phyloP scores from a whole-genome alignment of 1,140 invertebrate genomes.

The Pseudomyrmex flavicornis region DNA sequence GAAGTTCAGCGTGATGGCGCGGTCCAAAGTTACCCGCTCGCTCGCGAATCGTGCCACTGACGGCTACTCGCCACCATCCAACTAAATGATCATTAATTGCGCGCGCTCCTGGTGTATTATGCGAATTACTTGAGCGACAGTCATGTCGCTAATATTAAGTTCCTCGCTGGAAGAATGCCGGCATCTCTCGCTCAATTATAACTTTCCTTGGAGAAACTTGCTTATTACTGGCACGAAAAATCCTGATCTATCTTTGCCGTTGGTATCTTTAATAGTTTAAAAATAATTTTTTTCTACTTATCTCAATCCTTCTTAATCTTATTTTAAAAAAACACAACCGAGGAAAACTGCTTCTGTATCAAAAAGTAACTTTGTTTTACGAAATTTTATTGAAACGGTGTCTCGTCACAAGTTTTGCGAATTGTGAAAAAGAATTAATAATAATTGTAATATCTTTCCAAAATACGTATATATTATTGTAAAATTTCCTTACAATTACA shows the following conservation, averaged over 20 bases:
- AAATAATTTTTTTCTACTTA: neutral
- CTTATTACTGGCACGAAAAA: conserved; percentile 45
- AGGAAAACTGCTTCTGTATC: neutral
- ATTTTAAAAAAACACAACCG: neutral
- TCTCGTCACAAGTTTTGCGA: no score
- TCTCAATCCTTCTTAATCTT: neutral
- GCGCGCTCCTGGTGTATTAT: conserved; percentile 46
- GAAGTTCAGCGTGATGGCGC: conserved; percentile 30
- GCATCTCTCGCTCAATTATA: conserved; percentile 55
- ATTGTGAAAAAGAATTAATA: no score
- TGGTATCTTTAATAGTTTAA: neutral
- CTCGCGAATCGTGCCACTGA: conserved; percentile 37
- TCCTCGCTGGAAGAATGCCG: conserved; percentile 39
- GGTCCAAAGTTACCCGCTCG: conserved; percentile 31
- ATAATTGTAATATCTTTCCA: conserved; percentile 2
- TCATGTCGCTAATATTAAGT: conserved; percentile 56
- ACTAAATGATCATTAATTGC: conserved; percentile 62
- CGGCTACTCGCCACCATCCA: conserved; percentile 40
- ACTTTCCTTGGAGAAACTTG: conserved; percentile 24
- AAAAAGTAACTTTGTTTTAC: neutral
- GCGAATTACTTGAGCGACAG: conserved; percentile 51
- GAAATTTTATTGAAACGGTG: neutral
- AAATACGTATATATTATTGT: neutral
- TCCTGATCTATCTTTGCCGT: conserved; percentile 32
- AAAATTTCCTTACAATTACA: neutral